Percentiles rank a stretch among this genome's conserved stretches.
Conservation (phyloP, 2,113 vertebrate species). For the Gila orcuttii region DNA sequence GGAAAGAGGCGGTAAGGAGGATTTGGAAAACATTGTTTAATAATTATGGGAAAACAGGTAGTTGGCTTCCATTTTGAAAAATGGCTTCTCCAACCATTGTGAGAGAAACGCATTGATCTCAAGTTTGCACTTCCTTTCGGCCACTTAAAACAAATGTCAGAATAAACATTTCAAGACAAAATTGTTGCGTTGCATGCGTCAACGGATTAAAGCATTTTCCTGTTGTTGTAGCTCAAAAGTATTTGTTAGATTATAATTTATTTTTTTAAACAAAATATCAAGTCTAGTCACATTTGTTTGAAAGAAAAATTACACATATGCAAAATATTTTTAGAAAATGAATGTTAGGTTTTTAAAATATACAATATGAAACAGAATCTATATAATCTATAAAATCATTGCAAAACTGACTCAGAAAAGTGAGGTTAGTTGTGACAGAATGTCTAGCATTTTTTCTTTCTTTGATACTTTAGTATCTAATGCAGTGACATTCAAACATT, state of each 20-base stretch:
- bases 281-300: neutral
- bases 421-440: neutral
- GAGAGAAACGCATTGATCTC: constrained; percentile 29
- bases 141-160: neutral
- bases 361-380: neutral
- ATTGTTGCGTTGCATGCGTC: neutral
- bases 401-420: neutral
- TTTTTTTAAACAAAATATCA: neutral
- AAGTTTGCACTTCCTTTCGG: constrained; percentile 15
- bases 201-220: neutral
- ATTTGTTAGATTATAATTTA: neutral
- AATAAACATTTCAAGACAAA: constrained; percentile 9
- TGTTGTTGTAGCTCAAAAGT: neutral
- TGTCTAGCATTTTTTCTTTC: no score
- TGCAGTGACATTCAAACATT: neutral
- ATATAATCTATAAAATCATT: neutral
- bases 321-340: neutral
- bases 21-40: constrained; percentile 28
- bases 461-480: neutral
- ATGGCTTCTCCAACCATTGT: constrained; percentile 24
- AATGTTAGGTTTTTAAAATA: neutral
- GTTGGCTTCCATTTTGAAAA: constrained; percentile 20
- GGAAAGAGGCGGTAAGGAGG: constrained; percentile 68
- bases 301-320: neutral
- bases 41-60: constrained; percentile 11